phyloP scores from a whole-genome alignment of 2,797 vertebrate species.

The Microcaecilia unicolor region DNA sequence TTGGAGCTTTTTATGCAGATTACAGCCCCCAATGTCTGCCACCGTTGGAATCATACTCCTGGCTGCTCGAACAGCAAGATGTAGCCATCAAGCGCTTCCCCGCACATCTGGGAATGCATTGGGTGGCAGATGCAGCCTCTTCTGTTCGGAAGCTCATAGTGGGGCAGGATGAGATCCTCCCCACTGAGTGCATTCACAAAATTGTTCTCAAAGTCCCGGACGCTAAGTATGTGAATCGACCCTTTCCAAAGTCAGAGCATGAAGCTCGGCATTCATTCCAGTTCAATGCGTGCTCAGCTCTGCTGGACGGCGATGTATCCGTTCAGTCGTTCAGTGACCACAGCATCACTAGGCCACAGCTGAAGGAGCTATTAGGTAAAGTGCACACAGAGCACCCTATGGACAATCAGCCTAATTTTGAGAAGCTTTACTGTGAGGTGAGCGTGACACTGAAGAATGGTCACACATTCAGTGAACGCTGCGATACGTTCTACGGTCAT shows the following conservation, averaged over 20 bases:
- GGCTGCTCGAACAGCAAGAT: constrained; percentile 79
- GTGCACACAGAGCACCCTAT: constrained; percentile 60
- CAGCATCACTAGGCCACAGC: constrained; percentile 44
- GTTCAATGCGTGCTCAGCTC: constrained; percentile 70
- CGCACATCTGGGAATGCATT: constrained; percentile 84
- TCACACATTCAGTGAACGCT: constrained; percentile 28
- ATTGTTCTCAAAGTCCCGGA: constrained; percentile 70
- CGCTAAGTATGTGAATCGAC: constrained; percentile 73
- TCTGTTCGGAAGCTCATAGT: constrained; percentile 56
- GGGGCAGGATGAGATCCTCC: constrained; percentile 12
- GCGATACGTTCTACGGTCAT: constrained; percentile 82
- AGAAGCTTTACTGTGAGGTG: constrained; percentile 76
- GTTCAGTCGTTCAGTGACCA: constrained; percentile 55
- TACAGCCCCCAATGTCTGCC: constrained; percentile 61
- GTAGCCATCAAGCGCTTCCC: constrained; percentile 84
- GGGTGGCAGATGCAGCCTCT: constrained; percentile 75
- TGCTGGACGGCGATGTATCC: constrained; percentile 67
- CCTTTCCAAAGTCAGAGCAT: constrained; percentile 70
- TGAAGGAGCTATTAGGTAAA: constrained; percentile 63
- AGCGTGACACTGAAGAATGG: constrained; percentile 44
- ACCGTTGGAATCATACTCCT: constrained; percentile 48
- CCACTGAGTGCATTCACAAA: constrained; percentile 45
- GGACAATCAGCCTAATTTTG: constrained; percentile 77
- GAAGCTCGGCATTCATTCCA: constrained; percentile 91
- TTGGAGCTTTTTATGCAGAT: constrained; percentile 81